Conservation (phyloP, 2,113 vertebrate genomes). For the Tragulus kanchil region DNA sequence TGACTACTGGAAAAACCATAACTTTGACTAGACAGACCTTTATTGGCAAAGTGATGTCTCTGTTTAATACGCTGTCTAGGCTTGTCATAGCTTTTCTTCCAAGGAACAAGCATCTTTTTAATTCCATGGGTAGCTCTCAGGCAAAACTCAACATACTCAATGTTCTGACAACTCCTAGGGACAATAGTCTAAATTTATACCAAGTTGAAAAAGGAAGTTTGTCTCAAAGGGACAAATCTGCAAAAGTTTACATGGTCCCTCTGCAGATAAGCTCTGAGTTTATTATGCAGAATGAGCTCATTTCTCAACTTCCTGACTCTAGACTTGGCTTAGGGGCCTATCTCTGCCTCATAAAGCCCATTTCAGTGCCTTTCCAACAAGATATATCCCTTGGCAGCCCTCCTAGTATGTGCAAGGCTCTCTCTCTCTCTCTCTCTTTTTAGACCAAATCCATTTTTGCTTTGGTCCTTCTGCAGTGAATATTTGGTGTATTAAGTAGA, state of each 20-base stretch:
- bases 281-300: background rate
- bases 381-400: constrained; percentile 45
- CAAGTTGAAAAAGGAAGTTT: constrained; percentile 41
- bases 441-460: background rate
- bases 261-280: background rate
- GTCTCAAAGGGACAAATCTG: background rate
- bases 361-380: constrained; percentile 12
- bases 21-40: background rate
- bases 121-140: background rate
- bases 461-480: background rate
- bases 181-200: background rate
- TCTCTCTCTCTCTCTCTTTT: too few relatives aligned
- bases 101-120: background rate
- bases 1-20: background rate
- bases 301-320: background rate
- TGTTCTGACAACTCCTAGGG: background rate
- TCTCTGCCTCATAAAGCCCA: background rate
- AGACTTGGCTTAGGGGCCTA: background rate
- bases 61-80: background rate
- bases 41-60: background rate
- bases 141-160: background rate
- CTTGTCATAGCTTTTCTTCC: background rate
- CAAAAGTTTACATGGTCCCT: background rate
- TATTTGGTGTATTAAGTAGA: background rate
- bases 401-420: constrained; percentile 30